A percentile compares a stretch with the other conserved stretches of the same genome.
phyloP scores from a whole-genome alignment of 2,113 vertebrate genomes.

The Xiphophorus couchianus region DNA sequence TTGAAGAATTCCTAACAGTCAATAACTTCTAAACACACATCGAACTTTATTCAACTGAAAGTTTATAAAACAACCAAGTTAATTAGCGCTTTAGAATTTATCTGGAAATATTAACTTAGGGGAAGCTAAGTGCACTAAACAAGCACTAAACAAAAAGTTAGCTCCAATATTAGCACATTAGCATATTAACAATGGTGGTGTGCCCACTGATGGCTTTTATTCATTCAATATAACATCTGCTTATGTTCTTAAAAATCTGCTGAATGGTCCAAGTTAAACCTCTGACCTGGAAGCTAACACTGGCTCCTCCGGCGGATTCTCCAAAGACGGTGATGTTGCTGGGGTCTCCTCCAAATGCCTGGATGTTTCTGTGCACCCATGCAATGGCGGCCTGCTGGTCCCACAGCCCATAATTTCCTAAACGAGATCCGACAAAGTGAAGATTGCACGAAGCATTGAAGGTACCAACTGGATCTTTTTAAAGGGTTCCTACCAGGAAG shows the following conservation, averaged over 20 bases:
- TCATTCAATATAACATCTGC: no score
- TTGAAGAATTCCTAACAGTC: no score
- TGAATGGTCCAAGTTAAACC: neutral
- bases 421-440: neutral
- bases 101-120: no score
- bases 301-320: conserved; percentile 88
- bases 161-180: no score
- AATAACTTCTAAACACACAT: no score
- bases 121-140: no score
- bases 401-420: conserved; percentile 93
- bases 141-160: no score
- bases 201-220: no score
- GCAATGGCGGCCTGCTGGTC: conserved; percentile 94
- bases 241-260: neutral
- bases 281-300: conserved; percentile 86
- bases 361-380: conserved; percentile 96
- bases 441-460: neutral
- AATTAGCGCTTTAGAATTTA: no score
- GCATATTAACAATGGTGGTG: no score
- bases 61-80: no score
- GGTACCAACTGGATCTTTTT: neutral
- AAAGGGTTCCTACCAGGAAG: conserved; percentile 54
- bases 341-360: conserved; percentile 89
- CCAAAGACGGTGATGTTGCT: conserved; percentile 93
- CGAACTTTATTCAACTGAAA: no score